A percentile compares a stretch with the other conserved stretches of the same genome.
Evolutionary conservation across 2,113 vertebrate genomes (phyloP).

Genomic region (Sclerurus mexicanus): DNA sequence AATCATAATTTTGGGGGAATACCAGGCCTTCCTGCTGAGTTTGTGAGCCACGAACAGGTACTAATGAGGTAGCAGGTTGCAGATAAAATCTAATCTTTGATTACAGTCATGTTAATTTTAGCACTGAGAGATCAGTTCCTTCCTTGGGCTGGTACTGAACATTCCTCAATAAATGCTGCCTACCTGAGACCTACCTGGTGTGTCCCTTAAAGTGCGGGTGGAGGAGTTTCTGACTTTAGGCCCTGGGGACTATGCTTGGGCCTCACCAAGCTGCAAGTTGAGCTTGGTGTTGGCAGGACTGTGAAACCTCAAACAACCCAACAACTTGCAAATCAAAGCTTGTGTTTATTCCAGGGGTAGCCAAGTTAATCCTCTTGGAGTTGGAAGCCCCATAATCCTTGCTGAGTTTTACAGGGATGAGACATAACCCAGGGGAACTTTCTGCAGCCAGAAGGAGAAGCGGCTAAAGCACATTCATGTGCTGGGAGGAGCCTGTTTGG

Average conservation of each 20-base stretch:
- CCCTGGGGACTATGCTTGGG: background rate
- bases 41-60: constrained; percentile 10
- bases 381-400: background rate
- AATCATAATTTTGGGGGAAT: background rate
- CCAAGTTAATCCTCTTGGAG: background rate
- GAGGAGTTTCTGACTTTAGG: background rate
- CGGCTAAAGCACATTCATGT: background rate
- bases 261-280: fast-evolving
- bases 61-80: background rate
- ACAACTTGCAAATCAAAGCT: background rate
- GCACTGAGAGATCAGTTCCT: background rate
- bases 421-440: background rate
- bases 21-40: constrained; percentile 23
- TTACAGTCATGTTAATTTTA: background rate
- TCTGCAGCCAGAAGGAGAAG: background rate
- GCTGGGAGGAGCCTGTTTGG: fast-evolving
- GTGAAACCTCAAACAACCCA: background rate
- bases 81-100: background rate
- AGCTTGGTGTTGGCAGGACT: background rate
- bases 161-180: constrained; percentile 28
- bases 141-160: background rate
- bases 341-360: background rate
- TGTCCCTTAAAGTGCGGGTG: background rate
- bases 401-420: background rate
- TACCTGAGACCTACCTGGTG: background rate